Evolutionary conservation across 2,797 vertebrate genomes (phyloP).

Genomic region (Psittacula derbiana): DNA sequence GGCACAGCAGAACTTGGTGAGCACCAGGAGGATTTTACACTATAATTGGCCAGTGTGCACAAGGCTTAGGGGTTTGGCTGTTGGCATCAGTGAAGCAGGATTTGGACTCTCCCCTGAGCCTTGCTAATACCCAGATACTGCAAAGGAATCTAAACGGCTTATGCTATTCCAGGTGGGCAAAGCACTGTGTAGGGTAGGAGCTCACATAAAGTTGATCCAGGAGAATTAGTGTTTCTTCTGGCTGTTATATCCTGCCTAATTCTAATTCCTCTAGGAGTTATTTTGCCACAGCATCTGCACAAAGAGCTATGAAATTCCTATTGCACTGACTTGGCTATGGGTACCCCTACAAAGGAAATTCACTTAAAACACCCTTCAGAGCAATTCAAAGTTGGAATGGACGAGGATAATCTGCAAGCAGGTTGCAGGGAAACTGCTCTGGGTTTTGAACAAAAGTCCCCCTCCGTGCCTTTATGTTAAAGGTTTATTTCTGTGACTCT

Average conservation of each 20-base stretch:
- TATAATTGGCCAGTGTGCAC: neutral
- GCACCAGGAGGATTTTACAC: neutral
- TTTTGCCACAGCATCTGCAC: neutral
- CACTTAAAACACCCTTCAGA: neutral
- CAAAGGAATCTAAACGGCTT: neutral
- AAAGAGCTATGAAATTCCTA: neutral
- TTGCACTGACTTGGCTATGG: neutral
- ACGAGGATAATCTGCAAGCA: neutral
- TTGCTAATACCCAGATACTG: conserved; percentile 8
- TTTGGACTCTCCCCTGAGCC: conserved; percentile 13
- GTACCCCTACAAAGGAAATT: neutral
- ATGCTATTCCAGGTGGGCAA: conserved; percentile 46
- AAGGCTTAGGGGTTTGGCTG: neutral
- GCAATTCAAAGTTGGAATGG: neutral
- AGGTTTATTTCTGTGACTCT: neutral
- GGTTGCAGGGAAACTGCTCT: neutral
- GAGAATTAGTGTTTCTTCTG: conserved; percentile 30
- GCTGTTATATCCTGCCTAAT: neutral
- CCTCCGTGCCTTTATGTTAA: neutral
- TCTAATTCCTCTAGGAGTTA: conserved; percentile 24
- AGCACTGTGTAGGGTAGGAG: conserved; percentile 11
- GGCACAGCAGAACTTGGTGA: neutral
- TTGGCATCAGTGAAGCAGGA: neutral
- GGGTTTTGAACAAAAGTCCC: neutral
- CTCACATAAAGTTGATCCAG: neutral